Base-by-base conservation (phyloP, 2,888 invertebrate genomes). In the Philereme transversata region DNA sequence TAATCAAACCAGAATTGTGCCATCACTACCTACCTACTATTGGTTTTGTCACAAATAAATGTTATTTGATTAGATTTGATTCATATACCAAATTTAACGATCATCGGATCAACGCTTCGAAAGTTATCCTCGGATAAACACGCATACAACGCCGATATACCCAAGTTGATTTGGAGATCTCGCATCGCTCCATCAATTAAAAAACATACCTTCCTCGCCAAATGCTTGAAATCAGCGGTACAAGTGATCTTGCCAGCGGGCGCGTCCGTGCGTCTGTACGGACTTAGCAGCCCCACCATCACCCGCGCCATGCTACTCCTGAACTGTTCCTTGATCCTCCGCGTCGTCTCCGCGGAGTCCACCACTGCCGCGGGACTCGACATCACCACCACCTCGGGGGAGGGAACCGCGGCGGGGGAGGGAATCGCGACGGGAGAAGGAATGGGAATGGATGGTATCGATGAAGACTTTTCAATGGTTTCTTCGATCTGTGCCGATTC, bases 181-280 rank as follows among this genome's bases (percentile, higher is more conserved):
- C 22, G 22, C 22, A 2, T 22, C 22, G 22, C 22, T 22, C 22
- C 1, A 22, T 22, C 22, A 22, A 22, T 22, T 22, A 22, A 22
- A n/a, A 11, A 22, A 4, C 6, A 22, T 22, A 97, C 97, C 95
- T 98, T 99, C 87, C 98, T 94, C 4, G 98, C 98, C 57, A 99
- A 93, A 90, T 98, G 97, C 83, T 98, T 98, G 86, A 99, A 97
- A 86, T 99, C 99, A 48, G 98, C 97, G 0, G 97, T 97, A 78
- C 95, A 96, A 4, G 95, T 95, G 74, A 99, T 99, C 71, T 96
- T 93, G 0, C 97, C 99, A 65, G 95, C 93, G 71, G 95, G 95
- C 77, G 98, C 99, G 69, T 96, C 96, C 0, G 96, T 94, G 78
- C 96, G 97, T 56, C 97, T 93, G 88, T 97, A 99, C 0, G 97